These are phyloP conservation scores for Agrochola lota DNA, from an alignment of 2,888 invertebrate species.

Conservation along the genomic window DNA sequence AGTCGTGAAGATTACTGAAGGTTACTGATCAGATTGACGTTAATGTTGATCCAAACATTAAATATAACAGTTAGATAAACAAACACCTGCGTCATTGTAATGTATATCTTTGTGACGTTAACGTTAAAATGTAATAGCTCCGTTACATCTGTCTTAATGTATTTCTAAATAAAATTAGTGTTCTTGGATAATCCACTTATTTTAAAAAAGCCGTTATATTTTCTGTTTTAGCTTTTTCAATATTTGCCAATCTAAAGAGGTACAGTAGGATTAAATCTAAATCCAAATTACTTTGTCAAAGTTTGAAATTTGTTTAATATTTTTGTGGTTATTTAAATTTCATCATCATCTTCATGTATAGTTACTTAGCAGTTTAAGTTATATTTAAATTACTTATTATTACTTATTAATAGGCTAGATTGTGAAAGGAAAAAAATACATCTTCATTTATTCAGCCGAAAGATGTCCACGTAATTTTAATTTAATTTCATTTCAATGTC, in stretches of 20 bases:
- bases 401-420: too few species aligned
- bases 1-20: neutral
- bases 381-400: too few species aligned
- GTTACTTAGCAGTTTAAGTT: too few species aligned
- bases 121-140: conserved; percentile 50
- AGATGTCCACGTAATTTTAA: too few species aligned
- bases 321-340: neutral
- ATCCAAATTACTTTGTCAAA: neutral
- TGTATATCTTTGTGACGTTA: conserved; percentile 57
- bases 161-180: conserved; percentile 57
- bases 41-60: conserved; percentile 43
- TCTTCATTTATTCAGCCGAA: too few species aligned
- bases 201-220: conserved; percentile 12
- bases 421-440: too few species aligned
- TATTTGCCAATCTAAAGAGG: neutral
- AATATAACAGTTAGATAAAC: conserved; percentile 43
- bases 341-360: too few species aligned
- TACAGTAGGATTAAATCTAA: neutral
- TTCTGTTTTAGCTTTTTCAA: neutral
- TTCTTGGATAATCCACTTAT: conserved; percentile 52
- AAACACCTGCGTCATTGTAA: conserved; percentile 60
- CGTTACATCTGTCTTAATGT: conserved; percentile 40
- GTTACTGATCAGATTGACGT: conserved; percentile 24
- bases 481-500: too few species aligned
- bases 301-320: neutral